A percentile compares a stretch with the other conserved stretches of the same genome.
Evolutionary conservation across 2,113 vertebrate genomes (phyloP).

Genomic region (Electrona antarctica): DNA sequence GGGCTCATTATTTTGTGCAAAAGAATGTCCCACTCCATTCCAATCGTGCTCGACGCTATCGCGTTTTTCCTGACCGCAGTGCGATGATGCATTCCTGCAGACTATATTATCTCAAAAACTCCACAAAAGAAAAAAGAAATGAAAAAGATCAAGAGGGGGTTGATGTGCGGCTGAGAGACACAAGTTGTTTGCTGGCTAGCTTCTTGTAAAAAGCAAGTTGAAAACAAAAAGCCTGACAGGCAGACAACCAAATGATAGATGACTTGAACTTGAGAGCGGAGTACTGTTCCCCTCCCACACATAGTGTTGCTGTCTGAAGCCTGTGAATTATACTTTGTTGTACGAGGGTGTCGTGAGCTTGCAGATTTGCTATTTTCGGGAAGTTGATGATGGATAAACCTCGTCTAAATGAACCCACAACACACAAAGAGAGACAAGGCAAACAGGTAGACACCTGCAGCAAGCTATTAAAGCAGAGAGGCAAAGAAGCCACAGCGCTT

Average conservation of each 20-base stretch:
- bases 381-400: too few species aligned
- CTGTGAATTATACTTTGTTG: too few species aligned
- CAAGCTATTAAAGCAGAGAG: too few species aligned
- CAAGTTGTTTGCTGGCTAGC: neutral
- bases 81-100: neutral
- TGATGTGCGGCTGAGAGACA: neutral
- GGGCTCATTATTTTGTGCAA: neutral
- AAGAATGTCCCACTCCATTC: neutral
- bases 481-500: too few species aligned
- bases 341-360: too few species aligned
- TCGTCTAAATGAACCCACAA: too few species aligned
- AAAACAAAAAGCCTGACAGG: neutral
- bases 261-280: constrained; percentile 9
- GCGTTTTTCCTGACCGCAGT: neutral
- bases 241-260: constrained; percentile 12
- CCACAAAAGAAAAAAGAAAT: neutral
- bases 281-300: neutral
- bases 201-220: too few species aligned
- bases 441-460: too few species aligned
- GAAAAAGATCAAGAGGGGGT: neutral
- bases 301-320: too few species aligned
- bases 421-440: too few species aligned
- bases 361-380: too few species aligned
- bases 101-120: neutral
- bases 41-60: neutral